Percentiles rank a stretch among this genome's conserved stretches.
These are phyloP conservation scores for Pogona vitticeps DNA, from an alignment of 2,113 vertebrate genomes.

Conservation along the genomic window DNA sequence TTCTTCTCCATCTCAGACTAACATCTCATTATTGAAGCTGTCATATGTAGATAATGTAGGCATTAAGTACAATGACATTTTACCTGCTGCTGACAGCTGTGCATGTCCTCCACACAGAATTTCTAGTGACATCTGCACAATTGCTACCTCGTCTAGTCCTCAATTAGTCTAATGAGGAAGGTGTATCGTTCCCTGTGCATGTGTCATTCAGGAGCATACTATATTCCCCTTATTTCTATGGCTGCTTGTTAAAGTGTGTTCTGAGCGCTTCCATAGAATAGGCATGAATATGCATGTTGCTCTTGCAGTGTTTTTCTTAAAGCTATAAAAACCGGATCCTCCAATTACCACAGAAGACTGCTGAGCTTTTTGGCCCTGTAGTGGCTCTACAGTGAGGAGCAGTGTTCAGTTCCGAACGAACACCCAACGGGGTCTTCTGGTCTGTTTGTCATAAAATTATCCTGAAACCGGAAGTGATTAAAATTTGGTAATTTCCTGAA, in stretches of 20 bases:
- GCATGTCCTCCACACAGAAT: neutral
- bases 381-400: neutral
- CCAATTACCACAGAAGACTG: neutral
- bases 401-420: too few relatives aligned
- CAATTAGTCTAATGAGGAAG: slow-evolving; percentile 47
- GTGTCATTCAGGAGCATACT: slow-evolving; percentile 31
- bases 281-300: neutral
- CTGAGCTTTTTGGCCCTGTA: neutral
- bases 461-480: neutral
- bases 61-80: neutral
- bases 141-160: slow-evolving; percentile 29
- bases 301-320: neutral
- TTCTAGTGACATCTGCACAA: slow-evolving; percentile 44
- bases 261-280: slow-evolving; percentile 45
- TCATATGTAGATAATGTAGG: slow-evolving; percentile 20
- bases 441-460: neutral
- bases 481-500: neutral
- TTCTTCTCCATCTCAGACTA: slow-evolving; percentile 6
- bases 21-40: slow-evolving; percentile 19
- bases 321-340: neutral
- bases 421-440: too few relatives aligned
- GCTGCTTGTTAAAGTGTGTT: slow-evolving; percentile 30
- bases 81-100: slow-evolving; percentile 47
- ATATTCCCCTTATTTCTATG: slow-evolving; percentile 3
- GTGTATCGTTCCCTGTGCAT: slow-evolving; percentile 39